These are phyloP conservation scores for Drosophila maculinotata DNA, from an alignment of 2,888 invertebrate genomes.

Conservation along the genomic window DNA sequence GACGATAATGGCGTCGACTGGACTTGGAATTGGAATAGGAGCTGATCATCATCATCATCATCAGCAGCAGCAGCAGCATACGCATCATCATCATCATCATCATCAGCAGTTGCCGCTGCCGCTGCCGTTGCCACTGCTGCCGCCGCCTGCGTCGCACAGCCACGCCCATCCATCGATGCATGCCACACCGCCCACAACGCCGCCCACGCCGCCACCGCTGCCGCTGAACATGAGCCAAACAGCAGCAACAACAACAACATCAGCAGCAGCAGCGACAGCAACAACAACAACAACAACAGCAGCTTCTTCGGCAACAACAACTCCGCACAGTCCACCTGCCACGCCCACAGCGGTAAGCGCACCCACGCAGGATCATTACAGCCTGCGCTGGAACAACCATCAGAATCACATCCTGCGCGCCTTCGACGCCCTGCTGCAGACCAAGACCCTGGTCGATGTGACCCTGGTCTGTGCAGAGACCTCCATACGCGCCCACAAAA, in stretches of 20 bases:
- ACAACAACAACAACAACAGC: constrained; percentile 29
- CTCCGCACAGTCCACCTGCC: constrained; percentile 63
- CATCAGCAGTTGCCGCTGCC: constrained; percentile 15
- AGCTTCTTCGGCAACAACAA: constrained; percentile 8
- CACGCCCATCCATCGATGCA: constrained; percentile 51
- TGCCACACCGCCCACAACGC: constrained; percentile 73
- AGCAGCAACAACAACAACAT: constrained; percentile 22
- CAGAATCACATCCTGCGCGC: constrained; percentile 94
- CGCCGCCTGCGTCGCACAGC: constrained; percentile 30
- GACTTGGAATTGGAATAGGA: constrained; percentile 4
- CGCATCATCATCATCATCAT: constrained; percentile 23
- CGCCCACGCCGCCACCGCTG: constrained; percentile 76
- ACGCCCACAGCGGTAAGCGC: constrained; percentile 44
- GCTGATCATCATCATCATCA: constrained; percentile 26
- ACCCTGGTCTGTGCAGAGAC: constrained; percentile 95
- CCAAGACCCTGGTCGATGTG: constrained; percentile 94
- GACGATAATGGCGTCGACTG: constrained; percentile 11
- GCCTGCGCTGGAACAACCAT: constrained; percentile 97
- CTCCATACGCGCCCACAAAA: constrained; percentile 95
- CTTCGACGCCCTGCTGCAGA: constrained; percentile 94
- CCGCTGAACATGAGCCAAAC: constrained; percentile 71
- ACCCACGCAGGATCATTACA: constrained; percentile 91
- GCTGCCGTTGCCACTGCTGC: constrained; percentile 21
- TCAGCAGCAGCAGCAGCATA: constrained; percentile 10
- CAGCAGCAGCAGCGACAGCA: constrained; percentile 20